Evolutionary conservation across 2,113 vertebrate species (phyloP), one percentile per base, ranked within the genome.

Genomic region (Speoplatyrhinus poulsoni): DNA sequence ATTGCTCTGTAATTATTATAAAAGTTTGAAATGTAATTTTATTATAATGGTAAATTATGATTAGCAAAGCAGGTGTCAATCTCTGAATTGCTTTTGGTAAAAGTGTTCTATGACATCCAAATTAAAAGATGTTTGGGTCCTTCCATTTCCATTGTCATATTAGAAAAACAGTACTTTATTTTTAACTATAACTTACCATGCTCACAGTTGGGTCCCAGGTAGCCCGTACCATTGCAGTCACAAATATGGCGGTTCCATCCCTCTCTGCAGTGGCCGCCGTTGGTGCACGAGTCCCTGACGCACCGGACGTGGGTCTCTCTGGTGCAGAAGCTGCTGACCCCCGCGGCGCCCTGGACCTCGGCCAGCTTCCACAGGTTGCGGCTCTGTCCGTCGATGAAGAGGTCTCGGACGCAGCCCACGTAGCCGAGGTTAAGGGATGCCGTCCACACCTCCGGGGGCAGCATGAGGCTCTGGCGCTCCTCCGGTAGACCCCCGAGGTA

Each of bases 181-280:
- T 5, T 41, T 41, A 41, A 41, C 36, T 41, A 41, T 41, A 41
- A 58, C 95, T 89, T 81, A 96, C 96, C 95, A 72, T 92, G 93
- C 81, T 96, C 94, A 52, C 96, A 96, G 87, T 88, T 94, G 69
- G 89, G 87, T 10, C 96, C 96, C 61, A 95, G 87, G 86, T 92
- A 97, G 77, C 95, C 96, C 0, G 95, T 97, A 33, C 93, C 93
- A 0, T 93, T 82, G 84, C 96, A 98, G 87, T 97, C 94, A 26
- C 96, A 97, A 67, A 97, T 79, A 62, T 96, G 95, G 12, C 96
- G 94, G 90, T 97, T 98, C 96, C 96, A 98, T 67, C 96, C 96
- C 72, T 98, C 96, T 0, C 90, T 88, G 84, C 96, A 98, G 59
- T 92, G 67, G 1, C 94, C 95, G 0, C 94, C 93, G 1, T 96